Evolutionary conservation across 2,797 vertebrate species (phyloP).

Genomic region (Uromys caudimaculatus): DNA sequence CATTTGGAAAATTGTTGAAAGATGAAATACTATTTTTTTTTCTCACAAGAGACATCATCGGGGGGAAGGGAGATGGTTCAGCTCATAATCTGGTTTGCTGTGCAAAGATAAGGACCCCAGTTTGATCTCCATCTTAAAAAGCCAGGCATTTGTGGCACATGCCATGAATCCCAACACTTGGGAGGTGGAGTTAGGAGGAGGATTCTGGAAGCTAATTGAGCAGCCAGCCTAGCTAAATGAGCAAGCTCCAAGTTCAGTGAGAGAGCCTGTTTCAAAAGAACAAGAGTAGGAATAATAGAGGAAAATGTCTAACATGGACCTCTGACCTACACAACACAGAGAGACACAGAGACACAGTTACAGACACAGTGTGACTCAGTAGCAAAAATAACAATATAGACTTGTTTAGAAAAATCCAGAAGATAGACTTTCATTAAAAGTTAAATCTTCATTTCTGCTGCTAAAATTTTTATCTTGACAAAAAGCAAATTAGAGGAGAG

Average conservation of each 20-base stretch:
- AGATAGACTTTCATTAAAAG: conserved; percentile 39
- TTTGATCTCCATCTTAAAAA: background rate
- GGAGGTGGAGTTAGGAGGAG: background rate
- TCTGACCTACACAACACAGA: background rate
- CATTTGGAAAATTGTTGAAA: background rate
- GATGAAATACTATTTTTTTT: background rate
- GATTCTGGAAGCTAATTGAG: background rate
- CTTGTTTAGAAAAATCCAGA: background rate
- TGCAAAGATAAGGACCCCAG: background rate
- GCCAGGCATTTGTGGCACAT: background rate
- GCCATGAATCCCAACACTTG: background rate
- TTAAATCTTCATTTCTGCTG: background rate
- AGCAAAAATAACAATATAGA: background rate
- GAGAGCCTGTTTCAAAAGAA: background rate
- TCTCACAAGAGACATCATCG: background rate
- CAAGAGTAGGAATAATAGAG: background rate
- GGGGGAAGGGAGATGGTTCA: background rate
- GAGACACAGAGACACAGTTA: background rate
- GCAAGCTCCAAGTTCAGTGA: background rate
- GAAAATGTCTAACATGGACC: background rate
- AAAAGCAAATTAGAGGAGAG: background rate
- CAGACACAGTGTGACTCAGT: background rate
- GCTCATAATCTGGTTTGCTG: background rate
- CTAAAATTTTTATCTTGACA: background rate
- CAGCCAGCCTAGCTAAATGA: background rate